A percentile compares a stretch with the other conserved stretches of the same genome.
phyloP scores from a whole-genome alignment of 1,140 invertebrate species.

The Frieseomelitta varia region DNA sequence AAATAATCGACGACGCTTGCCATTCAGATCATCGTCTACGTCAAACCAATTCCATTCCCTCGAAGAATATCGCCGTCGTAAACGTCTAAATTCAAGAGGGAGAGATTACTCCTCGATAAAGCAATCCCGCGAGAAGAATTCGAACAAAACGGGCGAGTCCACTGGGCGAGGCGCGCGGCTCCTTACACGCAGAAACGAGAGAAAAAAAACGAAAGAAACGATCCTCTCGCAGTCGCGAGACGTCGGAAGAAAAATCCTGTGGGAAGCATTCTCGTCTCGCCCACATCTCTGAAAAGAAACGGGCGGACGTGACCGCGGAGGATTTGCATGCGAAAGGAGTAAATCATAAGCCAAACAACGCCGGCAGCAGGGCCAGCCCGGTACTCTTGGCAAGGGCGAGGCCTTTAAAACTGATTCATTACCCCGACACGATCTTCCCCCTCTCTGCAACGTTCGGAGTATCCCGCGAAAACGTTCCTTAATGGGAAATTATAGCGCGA shows the following conservation, averaged over 20 bases:
- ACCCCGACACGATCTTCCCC: slow-evolving; percentile 45
- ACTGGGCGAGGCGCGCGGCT: too few species aligned
- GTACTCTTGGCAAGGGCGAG: slow-evolving; percentile 68
- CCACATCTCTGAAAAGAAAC: slow-evolving; percentile 12
- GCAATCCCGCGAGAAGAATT: background rate
- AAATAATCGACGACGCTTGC: too few species aligned
- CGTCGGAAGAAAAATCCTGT: background rate
- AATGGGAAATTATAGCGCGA: slow-evolving; percentile 73
- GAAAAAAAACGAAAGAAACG: too few species aligned
- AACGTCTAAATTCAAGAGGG: background rate
- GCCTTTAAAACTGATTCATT: slow-evolving; percentile 79
- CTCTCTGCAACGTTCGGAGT: background rate
- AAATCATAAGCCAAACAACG: slow-evolving; percentile 73
- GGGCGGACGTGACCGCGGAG: background rate
- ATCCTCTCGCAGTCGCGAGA: background rate
- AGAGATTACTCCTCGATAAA: background rate
- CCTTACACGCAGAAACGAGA: background rate
- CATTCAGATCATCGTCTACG: too few species aligned
- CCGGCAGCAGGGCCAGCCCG: slow-evolving; percentile 35
- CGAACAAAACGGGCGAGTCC: background rate
- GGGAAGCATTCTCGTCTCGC: background rate
- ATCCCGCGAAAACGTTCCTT: slow-evolving; percentile 60
- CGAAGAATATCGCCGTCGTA: background rate
- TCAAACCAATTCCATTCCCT: too few species aligned
- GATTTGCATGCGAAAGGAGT: slow-evolving; percentile 60